These are phyloP conservation scores for Ceratina japonica DNA, from an alignment of 1,140 invertebrate genomes.

Conservation along the genomic window DNA sequence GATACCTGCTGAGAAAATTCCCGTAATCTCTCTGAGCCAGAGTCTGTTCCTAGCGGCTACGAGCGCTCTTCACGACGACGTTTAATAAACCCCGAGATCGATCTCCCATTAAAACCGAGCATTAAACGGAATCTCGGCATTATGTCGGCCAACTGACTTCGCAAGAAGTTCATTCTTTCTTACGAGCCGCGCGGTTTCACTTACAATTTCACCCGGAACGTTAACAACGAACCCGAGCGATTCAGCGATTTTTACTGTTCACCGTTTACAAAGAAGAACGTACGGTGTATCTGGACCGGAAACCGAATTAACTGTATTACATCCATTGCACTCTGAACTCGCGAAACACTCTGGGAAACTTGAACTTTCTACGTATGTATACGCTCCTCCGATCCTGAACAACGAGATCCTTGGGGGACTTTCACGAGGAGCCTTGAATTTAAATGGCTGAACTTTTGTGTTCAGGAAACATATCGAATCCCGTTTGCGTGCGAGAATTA, in stretches of 20 bases:
- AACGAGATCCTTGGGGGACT: not conserved
- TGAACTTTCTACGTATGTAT: slow-evolving; percentile 11
- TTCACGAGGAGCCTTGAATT: slow-evolving; percentile 1
- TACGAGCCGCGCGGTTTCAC: too few relatives aligned
- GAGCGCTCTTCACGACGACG: too few relatives aligned
- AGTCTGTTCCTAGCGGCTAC: too few relatives aligned
- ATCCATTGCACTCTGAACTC: slow-evolving; percentile 17
- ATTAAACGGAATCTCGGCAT: too few relatives aligned
- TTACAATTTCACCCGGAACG: slow-evolving; percentile 1
- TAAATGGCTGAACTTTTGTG: too few relatives aligned
- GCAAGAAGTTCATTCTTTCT: too few relatives aligned
- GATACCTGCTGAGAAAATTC: slow-evolving; percentile 12
- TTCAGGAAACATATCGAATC: too few relatives aligned
- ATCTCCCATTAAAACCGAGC: too few relatives aligned
- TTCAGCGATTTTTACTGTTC: not conserved
- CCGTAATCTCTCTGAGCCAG: not conserved
- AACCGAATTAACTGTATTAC: slow-evolving; percentile 5
- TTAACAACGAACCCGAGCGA: not conserved
- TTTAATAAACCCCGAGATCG: too few relatives aligned
- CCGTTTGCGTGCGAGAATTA: too few relatives aligned
- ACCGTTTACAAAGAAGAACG: not conserved
- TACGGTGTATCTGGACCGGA: not conserved
- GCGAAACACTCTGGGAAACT: slow-evolving; percentile 1
- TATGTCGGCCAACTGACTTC: too few relatives aligned
- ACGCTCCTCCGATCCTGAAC: not conserved